Conservation (phyloP, 2,888 invertebrate species). For the Ornithoptera alexandrae region DNA sequence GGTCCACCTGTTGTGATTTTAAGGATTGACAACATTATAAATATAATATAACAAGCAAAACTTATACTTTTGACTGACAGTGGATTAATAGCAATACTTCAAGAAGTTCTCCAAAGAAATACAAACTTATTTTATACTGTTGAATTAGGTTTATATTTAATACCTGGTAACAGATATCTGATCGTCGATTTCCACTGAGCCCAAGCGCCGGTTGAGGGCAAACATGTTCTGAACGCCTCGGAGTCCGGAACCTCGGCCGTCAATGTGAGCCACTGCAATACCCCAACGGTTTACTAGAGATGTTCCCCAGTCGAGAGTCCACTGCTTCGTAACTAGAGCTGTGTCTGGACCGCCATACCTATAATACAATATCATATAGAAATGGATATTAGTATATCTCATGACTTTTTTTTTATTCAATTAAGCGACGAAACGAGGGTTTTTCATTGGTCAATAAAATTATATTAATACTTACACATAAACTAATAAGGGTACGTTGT, state of each 20-base stretch:
- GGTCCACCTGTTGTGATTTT: too few relatives aligned
- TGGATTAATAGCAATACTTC: not conserved
- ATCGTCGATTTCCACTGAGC: conserved; percentile 94
- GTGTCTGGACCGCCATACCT: conserved; percentile 97
- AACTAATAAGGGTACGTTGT: conserved; percentile 89
- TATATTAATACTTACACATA: conserved; percentile 84
- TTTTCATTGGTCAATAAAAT: too few relatives aligned
- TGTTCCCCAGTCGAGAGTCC: conserved; percentile 91
- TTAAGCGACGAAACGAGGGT: too few relatives aligned
- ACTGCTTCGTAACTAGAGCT: conserved; percentile 90
- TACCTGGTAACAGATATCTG: conserved; percentile 92
- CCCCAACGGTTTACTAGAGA: conserved; percentile 91
- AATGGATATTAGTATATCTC: not conserved
- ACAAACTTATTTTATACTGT: too few relatives aligned
- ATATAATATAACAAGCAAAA: too few relatives aligned
- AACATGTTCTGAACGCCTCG: conserved; percentile 91
- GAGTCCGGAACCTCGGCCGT: conserved; percentile 93
- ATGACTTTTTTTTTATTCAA: too few relatives aligned
- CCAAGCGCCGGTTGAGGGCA: conserved; percentile 89
- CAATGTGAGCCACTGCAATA: conserved; percentile 93
- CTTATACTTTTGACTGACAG: too few relatives aligned
- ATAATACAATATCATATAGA: conserved; percentile 28
- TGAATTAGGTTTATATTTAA: conserved; percentile 30
- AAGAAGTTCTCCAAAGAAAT: too few relatives aligned
- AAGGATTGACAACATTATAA: too few relatives aligned